Evolutionary conservation across 2,797 vertebrate genomes (phyloP), one percentile per base, ranked within the genome.

Genomic region (Sciurus vulgaris): DNA sequence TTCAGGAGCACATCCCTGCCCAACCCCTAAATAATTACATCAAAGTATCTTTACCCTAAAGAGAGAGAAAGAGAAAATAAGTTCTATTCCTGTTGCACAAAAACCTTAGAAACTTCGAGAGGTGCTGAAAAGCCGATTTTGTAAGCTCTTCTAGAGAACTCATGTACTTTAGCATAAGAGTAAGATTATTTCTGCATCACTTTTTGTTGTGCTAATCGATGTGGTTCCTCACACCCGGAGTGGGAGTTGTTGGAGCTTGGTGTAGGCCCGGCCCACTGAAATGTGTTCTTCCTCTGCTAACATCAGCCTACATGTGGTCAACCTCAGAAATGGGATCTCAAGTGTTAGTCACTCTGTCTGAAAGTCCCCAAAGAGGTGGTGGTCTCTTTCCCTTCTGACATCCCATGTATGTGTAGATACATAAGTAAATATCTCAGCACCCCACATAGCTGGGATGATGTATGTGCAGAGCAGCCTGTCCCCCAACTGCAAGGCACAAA

Each of bases 361-460:
- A 47, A 82, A 67, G 56, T 72, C 74, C 78, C 18, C 0, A 8
- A 51, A 93, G 61, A 78, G 14, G 20, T 17, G 74, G 56, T 24
- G 33, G 63, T 69, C 70, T 22, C 4, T 9, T 51, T 86, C 51
- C 96, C 49, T 91, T 95, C 85, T 41, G 84, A 56, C 26, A 94
- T 89, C 92, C 90, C 86, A 83, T 33, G 18, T 44, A 33, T 56
- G 35, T 78, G 33, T 87, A 98, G 78, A 95, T 97, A 95, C 56
- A 92, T 95, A 87, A 98, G 95, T 98, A 98, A 98, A 97, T 97
- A 98, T 18, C 89, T 88, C 96, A 94, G 89, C 88, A 91, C 93
- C 96, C 65, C 86, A 11, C 77, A 54, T 81, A 83, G 92, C 41
- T 91, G 96, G 91, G 91, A 97, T 78, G 47, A 96, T 93, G 33